These are phyloP conservation scores for Amphiura filiformis DNA, from an alignment of 35 echinoderm and acorn worm species.

Conservation along the genomic window DNA sequence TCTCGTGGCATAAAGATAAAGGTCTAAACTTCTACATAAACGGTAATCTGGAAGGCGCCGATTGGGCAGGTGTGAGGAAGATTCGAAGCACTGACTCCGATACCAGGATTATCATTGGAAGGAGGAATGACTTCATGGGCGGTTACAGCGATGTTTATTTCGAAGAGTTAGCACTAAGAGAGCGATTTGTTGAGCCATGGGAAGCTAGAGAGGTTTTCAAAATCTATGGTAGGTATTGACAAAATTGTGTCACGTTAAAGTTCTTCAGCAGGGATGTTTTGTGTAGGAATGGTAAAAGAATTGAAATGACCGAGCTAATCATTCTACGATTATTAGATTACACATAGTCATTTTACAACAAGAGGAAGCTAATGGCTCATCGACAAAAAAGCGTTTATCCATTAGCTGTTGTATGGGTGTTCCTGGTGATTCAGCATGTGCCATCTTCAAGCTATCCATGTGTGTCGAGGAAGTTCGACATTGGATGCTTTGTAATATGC, in stretches of 20 bases:
- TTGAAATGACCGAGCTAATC: too few relatives aligned
- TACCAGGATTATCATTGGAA: conserved; percentile 49
- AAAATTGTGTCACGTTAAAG: background rate
- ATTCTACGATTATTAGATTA: too few relatives aligned
- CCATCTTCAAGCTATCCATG: too few relatives aligned
- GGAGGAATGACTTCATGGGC: conserved; percentile 82
- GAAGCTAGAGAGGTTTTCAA: conserved; percentile 61
- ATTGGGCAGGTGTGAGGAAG: conserved; percentile 32
- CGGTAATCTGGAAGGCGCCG: conserved; percentile 39
- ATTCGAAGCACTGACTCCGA: conserved; percentile 67
- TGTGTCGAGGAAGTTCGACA: too few relatives aligned
- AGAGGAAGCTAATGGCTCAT: too few relatives aligned
- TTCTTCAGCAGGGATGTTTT: background rate
- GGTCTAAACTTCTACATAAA: conserved; percentile 69
- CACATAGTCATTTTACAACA: too few relatives aligned
- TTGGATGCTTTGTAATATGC: too few relatives aligned
- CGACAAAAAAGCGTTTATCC: too few relatives aligned
- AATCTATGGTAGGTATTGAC: conserved; percentile 43
- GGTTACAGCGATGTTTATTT: conserved; percentile 56
- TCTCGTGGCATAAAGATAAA: conserved; percentile 38
- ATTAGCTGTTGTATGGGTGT: too few relatives aligned
- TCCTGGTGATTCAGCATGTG: too few relatives aligned
- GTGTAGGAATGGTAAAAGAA: too few relatives aligned
- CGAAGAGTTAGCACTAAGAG: conserved; percentile 62
- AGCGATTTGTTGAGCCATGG: conserved; percentile 60